Evolutionary conservation across 2,888 invertebrate genomes (phyloP), one percentile per base, ranked within the genome.

Genomic region (Drosophila longiperda): DNA sequence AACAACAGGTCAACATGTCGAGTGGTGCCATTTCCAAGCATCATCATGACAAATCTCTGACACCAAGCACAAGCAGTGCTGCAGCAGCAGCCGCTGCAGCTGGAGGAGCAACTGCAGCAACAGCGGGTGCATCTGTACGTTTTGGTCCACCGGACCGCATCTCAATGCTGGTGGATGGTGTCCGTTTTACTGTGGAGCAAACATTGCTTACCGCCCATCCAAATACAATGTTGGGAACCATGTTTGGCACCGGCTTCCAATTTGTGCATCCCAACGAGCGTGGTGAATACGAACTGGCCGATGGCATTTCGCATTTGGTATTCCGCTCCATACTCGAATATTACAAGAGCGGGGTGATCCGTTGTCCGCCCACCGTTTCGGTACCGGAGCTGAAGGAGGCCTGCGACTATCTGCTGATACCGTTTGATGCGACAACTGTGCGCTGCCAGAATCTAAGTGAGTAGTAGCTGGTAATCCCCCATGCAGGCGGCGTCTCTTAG

Each of bases 171-270:
- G 99, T 99, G 17, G 99, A 99, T 91, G 98, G 97, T 89, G 99
- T 99, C 0, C 94, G 98, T 78, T 98, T 98, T 92, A 96, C 99
- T 53, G 96, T 99, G 29, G 99, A 99, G 93, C 97, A 98, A 8
- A 96, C 97, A 2, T 94, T 99, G 74, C 98, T 99, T 91, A 97
- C 97, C 12, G 97, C 97, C 3, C 98, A 99, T 93, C 99, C 99
- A 0, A 99, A 99, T 92, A 99, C 99, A 0, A 99, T 99, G 99
- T 94, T 99, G 38, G 99, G 99, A n/a, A 96, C 98, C 86, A 99
- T 99, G 99, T 99, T 99, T 90, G 97, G 98, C 91, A 97, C 97
- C 15, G 97, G 98, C 72, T 94, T 96, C 79, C 98, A 97, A 87
- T 98, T 98, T 93, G 97, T 98, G 0, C 97, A 98, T 91, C 96